These are phyloP conservation scores for Calidris pygmaea DNA, from an alignment of 2,113 vertebrate genomes.

Conservation along the genomic window DNA sequence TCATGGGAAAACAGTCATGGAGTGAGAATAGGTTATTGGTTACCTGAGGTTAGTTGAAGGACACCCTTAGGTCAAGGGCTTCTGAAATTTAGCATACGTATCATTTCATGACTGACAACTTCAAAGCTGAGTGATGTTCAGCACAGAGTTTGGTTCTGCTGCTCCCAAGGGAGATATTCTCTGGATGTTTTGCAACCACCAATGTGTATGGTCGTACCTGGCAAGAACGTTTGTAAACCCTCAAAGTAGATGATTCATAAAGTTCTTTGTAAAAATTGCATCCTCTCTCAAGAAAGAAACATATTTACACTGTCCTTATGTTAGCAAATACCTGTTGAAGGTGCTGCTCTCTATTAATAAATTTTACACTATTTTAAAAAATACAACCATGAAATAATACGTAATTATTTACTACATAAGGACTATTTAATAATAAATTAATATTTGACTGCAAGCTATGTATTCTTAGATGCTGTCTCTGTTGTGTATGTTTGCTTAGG, in stretches of 20 bases:
- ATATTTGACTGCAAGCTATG: background rate
- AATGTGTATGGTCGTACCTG: background rate
- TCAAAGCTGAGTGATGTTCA: background rate
- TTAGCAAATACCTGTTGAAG: background rate
- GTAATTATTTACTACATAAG: background rate
- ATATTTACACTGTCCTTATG: background rate
- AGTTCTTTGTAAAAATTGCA: background rate
- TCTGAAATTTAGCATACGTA: background rate
- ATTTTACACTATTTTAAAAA: background rate
- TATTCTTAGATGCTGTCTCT: background rate
- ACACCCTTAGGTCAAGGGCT: background rate
- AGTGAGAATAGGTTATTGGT: background rate
- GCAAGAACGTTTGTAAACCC: background rate
- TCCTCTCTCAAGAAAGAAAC: background rate
- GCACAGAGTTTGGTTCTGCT: background rate
- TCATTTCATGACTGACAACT: background rate
- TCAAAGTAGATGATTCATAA: background rate
- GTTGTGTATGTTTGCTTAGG: conserved; percentile 72
- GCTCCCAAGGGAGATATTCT: background rate
- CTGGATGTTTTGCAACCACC: background rate
- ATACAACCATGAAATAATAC: background rate
- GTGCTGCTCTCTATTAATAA: background rate
- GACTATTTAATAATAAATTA: background rate
- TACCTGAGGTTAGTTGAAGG: background rate
- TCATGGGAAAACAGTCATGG: background rate